A percentile compares a stretch with the other conserved stretches of the same genome.
These are phyloP conservation scores for Dendroctonus valens DNA, from an alignment of 1,140 invertebrate genomes.

Conservation along the genomic window DNA sequence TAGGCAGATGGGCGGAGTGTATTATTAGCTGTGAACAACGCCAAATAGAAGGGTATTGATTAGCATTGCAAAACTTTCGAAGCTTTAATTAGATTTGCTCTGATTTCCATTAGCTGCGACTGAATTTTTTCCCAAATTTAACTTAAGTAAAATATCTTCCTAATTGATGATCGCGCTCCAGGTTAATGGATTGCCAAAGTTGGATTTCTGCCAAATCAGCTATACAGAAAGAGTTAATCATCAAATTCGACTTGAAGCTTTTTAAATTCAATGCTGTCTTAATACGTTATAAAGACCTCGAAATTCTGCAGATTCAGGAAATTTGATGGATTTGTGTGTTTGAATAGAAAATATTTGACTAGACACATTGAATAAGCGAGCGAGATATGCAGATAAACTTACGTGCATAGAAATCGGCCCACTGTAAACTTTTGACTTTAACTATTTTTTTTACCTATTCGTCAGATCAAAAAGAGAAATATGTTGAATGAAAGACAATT, in stretches of 20 bases:
- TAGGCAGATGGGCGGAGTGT: slow-evolving; percentile 16
- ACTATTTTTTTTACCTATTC: no score
- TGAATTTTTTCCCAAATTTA: slow-evolving; percentile 17
- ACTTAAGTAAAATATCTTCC: slow-evolving; percentile 16
- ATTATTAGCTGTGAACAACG: slow-evolving; percentile 16
- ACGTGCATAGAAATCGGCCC: no score
- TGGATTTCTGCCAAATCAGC: slow-evolving; percentile 7
- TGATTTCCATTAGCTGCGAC: slow-evolving; percentile 25
- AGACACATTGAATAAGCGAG: not conserved
- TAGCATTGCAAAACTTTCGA: slow-evolving; percentile 15
- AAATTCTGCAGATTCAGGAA: not conserved
- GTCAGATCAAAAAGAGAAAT: no score
- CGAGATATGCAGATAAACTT: not conserved
- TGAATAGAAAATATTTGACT: not conserved
- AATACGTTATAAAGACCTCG: not conserved
- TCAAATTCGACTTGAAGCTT: not conserved
- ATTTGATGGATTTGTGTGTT: not conserved
- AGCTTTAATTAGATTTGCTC: slow-evolving; percentile 21
- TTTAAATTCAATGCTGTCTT: no score
- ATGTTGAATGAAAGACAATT: no score
- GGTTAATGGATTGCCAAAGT: slow-evolving; percentile 16
- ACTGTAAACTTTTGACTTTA: no score
- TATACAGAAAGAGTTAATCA: slow-evolving; percentile 9
- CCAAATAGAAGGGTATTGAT: slow-evolving; percentile 9
- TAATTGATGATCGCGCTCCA: slow-evolving; percentile 10